phyloP scores from a whole-genome alignment of 2,113 vertebrate species.

The Pleuronectes platessa region DNA sequence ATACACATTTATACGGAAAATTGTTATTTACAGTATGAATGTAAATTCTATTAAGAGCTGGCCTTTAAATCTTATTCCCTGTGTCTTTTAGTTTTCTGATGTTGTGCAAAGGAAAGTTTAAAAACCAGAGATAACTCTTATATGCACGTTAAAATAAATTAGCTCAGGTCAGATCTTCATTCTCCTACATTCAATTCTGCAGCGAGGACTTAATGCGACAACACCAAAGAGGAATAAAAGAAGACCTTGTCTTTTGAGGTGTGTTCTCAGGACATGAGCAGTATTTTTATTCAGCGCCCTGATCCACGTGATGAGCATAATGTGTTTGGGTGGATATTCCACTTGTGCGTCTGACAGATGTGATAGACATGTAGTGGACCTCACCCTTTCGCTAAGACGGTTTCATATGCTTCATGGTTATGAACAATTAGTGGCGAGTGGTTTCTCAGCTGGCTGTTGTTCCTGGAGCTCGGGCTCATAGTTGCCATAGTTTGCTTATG shows the following conservation, averaged over 20 bases:
- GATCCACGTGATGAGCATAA: conserved; percentile 12
- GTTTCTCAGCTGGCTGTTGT: conserved; percentile 53
- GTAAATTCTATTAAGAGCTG: too few relatives aligned
- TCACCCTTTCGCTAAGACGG: conserved; percentile 59
- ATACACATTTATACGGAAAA: too few relatives aligned
- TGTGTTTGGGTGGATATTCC: conserved; percentile 37
- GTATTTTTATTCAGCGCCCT: background rate
- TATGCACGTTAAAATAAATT: too few relatives aligned
- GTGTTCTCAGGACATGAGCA: conserved; percentile 8
- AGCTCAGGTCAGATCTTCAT: too few relatives aligned
- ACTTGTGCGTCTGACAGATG: conserved; percentile 54
- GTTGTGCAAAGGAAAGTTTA: too few relatives aligned
- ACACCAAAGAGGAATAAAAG: background rate
- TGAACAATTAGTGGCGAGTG: conserved; percentile 71
- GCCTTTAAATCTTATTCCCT: too few relatives aligned
- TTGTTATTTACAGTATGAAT: too few relatives aligned
- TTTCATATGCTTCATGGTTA: conserved; percentile 55
- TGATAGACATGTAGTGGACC: conserved; percentile 58
- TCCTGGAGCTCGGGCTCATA: conserved; percentile 51
- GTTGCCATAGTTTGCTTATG: conserved; percentile 59
- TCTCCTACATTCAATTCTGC: too few relatives aligned
- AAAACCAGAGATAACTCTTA: too few relatives aligned
- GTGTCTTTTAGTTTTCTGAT: too few relatives aligned
- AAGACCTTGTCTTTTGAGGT: background rate
- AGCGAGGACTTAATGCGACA: too few relatives aligned